These are phyloP conservation scores for Polyergus mexicanus DNA, from an alignment of 1,140 invertebrate genomes.

Conservation along the genomic window DNA sequence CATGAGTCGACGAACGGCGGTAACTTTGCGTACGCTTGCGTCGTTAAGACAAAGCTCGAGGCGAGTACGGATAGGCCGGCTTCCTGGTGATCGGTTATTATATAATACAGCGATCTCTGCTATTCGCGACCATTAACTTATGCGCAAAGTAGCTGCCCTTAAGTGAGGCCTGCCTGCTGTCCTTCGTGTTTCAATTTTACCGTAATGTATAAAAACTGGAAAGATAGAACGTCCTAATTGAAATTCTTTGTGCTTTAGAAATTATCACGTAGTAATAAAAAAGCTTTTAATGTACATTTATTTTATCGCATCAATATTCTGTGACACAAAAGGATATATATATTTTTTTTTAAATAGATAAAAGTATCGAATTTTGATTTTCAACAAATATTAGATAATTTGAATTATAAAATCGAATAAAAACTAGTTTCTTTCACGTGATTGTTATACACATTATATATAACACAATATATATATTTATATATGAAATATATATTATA, in stretches of 20 bases:
- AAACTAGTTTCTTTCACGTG: not conserved
- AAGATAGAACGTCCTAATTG: not conserved
- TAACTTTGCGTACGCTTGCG: conserved; percentile 31
- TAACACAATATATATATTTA: too few relatives aligned
- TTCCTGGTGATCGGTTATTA: conserved; percentile 59
- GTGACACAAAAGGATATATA: not conserved
- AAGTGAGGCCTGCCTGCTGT: not conserved
- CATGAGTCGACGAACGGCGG: conserved; percentile 58
- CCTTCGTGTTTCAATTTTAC: not conserved
- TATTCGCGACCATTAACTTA: conserved; percentile 38
- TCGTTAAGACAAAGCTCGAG: conserved; percentile 61
- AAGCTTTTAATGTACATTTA: too few relatives aligned
- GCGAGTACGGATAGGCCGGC: conserved; percentile 31
- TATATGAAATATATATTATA: too few relatives aligned
- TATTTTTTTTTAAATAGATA: not conserved
- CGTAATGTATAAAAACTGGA: not conserved
- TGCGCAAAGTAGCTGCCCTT: conserved; percentile 16
- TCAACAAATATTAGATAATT: not conserved
- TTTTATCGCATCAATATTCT: not conserved
- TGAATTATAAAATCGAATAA: not conserved
- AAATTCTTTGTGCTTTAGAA: not conserved
- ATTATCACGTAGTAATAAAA: not conserved
- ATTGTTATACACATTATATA: too few relatives aligned
- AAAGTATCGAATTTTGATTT: not conserved
- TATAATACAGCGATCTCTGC: conserved; percentile 22